phyloP scores from a whole-genome alignment of 2,113 vertebrate genomes.

The Seriola dumerili region DNA sequence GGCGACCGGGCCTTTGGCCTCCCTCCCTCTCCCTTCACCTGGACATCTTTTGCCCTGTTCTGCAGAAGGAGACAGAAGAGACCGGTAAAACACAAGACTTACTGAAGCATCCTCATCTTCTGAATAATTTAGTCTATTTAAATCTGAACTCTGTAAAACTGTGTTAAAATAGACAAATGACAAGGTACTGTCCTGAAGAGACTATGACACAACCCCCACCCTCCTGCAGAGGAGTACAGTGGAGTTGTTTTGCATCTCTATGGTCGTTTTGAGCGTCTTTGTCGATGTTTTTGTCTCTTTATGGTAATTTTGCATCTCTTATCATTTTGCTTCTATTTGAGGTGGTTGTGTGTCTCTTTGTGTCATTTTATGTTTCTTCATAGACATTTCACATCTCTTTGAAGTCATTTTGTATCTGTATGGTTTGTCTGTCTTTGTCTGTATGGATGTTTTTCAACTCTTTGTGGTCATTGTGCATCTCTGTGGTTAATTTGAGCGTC shows the following conservation, averaged over 20 bases:
- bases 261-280: neutral
- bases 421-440: no score
- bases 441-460: no score
- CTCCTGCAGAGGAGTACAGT: neutral
- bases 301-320: neutral
- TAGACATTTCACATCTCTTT: no score
- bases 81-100: neutral
- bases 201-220: neutral
- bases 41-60: slow-evolving; percentile 66
- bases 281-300: neutral
- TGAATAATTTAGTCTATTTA: no score
- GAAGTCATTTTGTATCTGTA: no score
- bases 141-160: neutral
- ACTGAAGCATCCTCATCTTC: neutral
- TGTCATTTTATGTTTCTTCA: no score
- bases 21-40: slow-evolving; percentile 80
- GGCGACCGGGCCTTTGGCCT: slow-evolving; percentile 87
- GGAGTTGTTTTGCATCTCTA: neutral
- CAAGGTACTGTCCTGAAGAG: neutral
- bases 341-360: no score
- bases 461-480: neutral
- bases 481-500: neutral
- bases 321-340: no score
- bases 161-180: neutral
- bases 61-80: slow-evolving; percentile 33